Evolutionary conservation across 2,113 vertebrate genomes (phyloP).

Genomic region (Gambusia holbrooki): DNA sequence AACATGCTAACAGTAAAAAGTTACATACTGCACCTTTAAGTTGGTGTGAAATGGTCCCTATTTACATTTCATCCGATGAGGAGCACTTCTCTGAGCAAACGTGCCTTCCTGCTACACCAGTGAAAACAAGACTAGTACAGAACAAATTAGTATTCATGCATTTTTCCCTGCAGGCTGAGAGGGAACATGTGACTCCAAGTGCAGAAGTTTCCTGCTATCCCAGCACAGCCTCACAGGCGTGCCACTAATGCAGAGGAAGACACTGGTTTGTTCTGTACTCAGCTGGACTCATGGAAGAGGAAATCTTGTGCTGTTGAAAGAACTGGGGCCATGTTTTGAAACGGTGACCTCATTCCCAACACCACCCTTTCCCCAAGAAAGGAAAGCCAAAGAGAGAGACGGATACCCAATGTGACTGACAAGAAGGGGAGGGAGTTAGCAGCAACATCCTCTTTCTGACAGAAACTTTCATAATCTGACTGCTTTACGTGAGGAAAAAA

Average conservation of each 20-base stretch:
- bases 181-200: conserved; percentile 45
- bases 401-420: conserved; percentile 20
- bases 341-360: conserved; percentile 72
- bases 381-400: conserved; percentile 36
- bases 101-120: not conserved
- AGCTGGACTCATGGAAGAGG: conserved; percentile 35
- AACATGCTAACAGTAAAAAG: no score
- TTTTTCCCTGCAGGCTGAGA: conserved; percentile 12
- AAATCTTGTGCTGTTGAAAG: conserved; percentile 49
- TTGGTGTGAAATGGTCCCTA: not conserved
- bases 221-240: conserved; percentile 5
- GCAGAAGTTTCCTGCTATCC: conserved; percentile 4
- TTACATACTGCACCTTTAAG: no score
- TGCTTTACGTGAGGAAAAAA: conserved; percentile 62
- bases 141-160: conserved; percentile 7
- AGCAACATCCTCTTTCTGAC: conserved; percentile 48
- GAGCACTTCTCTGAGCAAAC: not conserved
- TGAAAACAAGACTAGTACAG: conserved; percentile 2
- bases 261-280: conserved; percentile 7
- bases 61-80: not conserved
- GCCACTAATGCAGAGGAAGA: conserved; percentile 12
- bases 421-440: conserved; percentile 19
- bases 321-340: conserved; percentile 66
- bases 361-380: conserved; percentile 60
- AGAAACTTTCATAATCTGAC: conserved; percentile 36